These are phyloP conservation scores for Macrotrachela quadricornifera DNA, from an alignment of 1,140 invertebrate genomes.

Conservation along the genomic window DNA sequence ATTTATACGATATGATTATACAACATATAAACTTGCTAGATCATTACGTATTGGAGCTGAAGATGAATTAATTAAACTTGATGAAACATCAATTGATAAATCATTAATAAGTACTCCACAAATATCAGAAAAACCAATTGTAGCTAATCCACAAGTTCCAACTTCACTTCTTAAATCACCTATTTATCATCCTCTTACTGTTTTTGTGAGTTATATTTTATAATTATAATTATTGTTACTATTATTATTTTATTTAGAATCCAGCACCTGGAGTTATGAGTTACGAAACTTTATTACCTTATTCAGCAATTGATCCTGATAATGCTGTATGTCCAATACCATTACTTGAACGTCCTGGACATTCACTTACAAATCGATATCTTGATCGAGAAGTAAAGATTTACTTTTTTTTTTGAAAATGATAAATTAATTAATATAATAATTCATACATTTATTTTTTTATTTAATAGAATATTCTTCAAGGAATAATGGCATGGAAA, in stretches of 20 bases:
- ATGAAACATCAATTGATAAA: background rate
- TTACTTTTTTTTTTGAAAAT: background rate
- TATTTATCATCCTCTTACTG: constrained; percentile 25
- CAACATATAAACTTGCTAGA: too few species aligned
- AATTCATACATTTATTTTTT: background rate
- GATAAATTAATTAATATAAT: too few species aligned
- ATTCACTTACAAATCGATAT: constrained; percentile 14
- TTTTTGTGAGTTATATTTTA: constrained; percentile 21
- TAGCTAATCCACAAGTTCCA: constrained; percentile 15
- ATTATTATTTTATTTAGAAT: constrained; percentile 17
- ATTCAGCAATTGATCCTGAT: constrained; percentile 24
- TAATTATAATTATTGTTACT: background rate
- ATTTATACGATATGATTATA: too few species aligned
- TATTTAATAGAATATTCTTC: constrained; percentile 21
- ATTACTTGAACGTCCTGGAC: constrained; percentile 13
- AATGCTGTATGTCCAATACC: constrained; percentile 27
- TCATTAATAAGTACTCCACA: constrained; percentile 1
- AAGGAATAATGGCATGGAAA: constrained; percentile 28
- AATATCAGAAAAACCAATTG: background rate
- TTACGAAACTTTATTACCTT: constrained; percentile 22
- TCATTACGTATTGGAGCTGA: constrained; percentile 21
- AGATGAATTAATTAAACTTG: constrained; percentile 10
- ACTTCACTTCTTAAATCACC: constrained; percentile 22
- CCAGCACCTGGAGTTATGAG: constrained; percentile 25
- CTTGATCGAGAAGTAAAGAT: constrained; percentile 21